phyloP scores from a whole-genome alignment of 2,888 invertebrate species.

The Pristionchus arcanus region DNA sequence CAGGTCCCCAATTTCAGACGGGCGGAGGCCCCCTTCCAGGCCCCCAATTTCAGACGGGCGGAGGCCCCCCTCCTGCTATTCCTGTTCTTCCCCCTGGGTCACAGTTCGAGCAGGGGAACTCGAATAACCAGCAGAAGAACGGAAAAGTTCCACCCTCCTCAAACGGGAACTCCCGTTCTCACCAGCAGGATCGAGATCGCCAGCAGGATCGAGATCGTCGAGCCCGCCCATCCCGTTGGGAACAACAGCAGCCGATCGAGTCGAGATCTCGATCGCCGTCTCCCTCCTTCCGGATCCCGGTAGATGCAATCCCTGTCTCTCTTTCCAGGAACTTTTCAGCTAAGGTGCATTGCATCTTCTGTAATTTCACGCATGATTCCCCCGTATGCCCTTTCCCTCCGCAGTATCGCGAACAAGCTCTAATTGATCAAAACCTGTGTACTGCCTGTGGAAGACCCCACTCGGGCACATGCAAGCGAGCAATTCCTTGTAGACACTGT shows the following conservation, averaged over 20 bases:
- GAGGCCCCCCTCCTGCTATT: no score
- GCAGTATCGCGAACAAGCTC: neutral
- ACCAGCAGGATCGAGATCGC: no score
- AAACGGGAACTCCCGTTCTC: no score
- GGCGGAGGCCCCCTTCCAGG: no score
- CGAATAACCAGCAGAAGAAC: no score
- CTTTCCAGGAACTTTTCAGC: neutral
- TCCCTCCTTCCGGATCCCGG: neutral
- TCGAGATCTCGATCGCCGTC: neutral
- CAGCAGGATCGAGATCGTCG: no score
- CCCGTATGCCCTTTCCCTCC: neutral
- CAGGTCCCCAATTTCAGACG: no score
- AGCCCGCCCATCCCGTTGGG: neutral
- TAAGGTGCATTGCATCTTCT: neutral
- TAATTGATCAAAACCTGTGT: neutral
- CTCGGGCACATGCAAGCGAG: neutral
- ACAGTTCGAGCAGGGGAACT: no score
- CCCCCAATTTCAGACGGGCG: no score
- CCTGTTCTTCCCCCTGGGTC: no score
- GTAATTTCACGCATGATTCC: neutral
- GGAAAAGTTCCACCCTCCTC: no score
- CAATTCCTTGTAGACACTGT: neutral
- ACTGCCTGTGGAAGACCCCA: neutral
- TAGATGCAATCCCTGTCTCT: neutral
- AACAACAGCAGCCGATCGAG: neutral